These are phyloP conservation scores for Notodonta ziczac DNA, from an alignment of 2,888 invertebrate species.

Conservation along the genomic window DNA sequence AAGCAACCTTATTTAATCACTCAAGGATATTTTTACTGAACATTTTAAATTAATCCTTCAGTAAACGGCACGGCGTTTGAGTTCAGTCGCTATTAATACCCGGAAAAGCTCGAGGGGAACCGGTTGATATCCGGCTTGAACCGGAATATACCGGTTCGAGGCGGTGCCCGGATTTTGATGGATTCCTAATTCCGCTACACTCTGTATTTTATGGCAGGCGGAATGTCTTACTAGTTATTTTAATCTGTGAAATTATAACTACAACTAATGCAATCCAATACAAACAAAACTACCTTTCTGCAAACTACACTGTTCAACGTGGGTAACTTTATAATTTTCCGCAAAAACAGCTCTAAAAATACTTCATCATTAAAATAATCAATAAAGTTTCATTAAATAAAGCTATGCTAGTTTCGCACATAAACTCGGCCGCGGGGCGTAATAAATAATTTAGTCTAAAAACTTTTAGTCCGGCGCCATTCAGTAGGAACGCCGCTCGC, in stretches of 20 bases:
- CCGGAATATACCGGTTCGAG: slow-evolving; percentile 9
- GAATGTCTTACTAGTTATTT: too few species aligned
- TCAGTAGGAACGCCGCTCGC: slow-evolving; percentile 28
- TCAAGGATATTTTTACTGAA: not conserved
- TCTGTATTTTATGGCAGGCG: not conserved
- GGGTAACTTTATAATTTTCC: too few species aligned
- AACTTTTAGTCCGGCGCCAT: slow-evolving; percentile 42
- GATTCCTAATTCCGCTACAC: not conserved
- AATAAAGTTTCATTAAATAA: slow-evolving; percentile 24
- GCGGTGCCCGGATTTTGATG: not conserved
- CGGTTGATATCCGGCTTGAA: slow-evolving; percentile 28
- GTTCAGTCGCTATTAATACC: not conserved
- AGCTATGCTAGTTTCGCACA: slow-evolving; percentile 27
- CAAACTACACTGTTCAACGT: too few species aligned
- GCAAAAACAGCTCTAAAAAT: too few species aligned
- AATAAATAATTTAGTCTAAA: slow-evolving; percentile 54
- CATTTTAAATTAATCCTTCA: slow-evolving; percentile 19
- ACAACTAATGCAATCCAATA: too few species aligned
- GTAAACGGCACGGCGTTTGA: not conserved
- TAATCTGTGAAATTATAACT: too few species aligned
- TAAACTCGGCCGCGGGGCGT: slow-evolving; percentile 27
- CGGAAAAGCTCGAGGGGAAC: slow-evolving; percentile 8
- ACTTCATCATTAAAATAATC: not conserved
- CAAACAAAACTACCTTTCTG: too few species aligned
- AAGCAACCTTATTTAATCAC: not conserved